Percentiles rank a stretch among this genome's conserved stretches.
Conservation (phyloP, 1,140 invertebrate genomes). For the Polypedilum pembai region DNA sequence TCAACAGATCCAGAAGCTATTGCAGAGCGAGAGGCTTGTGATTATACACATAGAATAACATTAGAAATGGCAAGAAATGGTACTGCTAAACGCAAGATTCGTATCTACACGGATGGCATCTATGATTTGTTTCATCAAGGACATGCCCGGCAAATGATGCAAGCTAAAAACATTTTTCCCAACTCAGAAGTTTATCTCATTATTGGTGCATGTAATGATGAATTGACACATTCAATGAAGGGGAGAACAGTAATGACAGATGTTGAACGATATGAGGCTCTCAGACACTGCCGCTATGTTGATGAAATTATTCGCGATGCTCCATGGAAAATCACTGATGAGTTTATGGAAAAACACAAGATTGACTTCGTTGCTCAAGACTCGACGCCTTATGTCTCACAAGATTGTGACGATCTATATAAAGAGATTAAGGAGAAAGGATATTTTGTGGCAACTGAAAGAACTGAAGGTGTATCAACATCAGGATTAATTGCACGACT, state of each 20-base stretch:
- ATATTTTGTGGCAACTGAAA: slow-evolving; percentile 95
- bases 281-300: slow-evolving; percentile 97
- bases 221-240: slow-evolving; percentile 83
- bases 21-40: slow-evolving; percentile 65
- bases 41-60: slow-evolving; percentile 78
- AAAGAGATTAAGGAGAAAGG: slow-evolving; percentile 81
- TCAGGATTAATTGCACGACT: slow-evolving; percentile 98
- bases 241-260: slow-evolving; percentile 98
- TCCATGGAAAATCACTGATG: slow-evolving; percentile 90
- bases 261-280: slow-evolving; percentile 88
- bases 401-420: slow-evolving; percentile 85
- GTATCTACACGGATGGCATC: slow-evolving; percentile 97
- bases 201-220: slow-evolving; percentile 92
- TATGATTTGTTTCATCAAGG: slow-evolving; percentile 87
- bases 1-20: slow-evolving; percentile 77
- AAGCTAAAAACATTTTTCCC: slow-evolving; percentile 95
- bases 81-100: slow-evolving; percentile 64
- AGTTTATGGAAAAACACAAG: slow-evolving; percentile 88
- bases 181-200: slow-evolving; percentile 86
- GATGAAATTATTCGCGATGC: slow-evolving; percentile 79
- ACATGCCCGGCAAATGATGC: slow-evolving; percentile 94
- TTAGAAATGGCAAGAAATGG: slow-evolving; percentile 75
- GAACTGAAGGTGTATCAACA: slow-evolving; percentile 96
- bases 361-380: slow-evolving; percentile 99
- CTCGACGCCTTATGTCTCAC: slow-evolving; percentile 91